Conservation (phyloP, 2,113 vertebrate genomes). For the Acrocephalus arundinaceus region DNA sequence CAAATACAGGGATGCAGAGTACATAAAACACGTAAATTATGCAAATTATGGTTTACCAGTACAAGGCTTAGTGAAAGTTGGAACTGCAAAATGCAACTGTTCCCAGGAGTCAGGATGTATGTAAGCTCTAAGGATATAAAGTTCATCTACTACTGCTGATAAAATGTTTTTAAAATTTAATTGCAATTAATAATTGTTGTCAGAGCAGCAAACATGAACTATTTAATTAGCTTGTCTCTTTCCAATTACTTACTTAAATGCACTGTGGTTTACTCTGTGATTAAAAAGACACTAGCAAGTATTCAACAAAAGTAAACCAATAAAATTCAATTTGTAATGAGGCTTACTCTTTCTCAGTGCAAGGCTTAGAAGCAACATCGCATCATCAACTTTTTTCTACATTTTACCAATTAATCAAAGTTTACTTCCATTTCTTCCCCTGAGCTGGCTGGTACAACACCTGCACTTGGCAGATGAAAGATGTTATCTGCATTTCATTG, state of each 20-base stretch:
- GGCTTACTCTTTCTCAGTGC: not conserved
- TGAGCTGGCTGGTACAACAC: not conserved
- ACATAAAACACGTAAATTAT: not conserved
- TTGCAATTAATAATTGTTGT: constrained; percentile 25
- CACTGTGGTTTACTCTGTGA: not conserved
- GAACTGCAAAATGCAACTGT: not conserved
- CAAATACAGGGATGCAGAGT: not conserved
- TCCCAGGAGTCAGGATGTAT: not conserved
- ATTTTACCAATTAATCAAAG: not conserved
- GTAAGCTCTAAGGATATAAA: not conserved
- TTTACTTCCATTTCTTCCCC: not conserved
- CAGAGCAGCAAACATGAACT: not conserved
- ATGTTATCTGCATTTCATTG: not conserved
- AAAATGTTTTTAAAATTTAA: not conserved
- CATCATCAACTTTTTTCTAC: not conserved
- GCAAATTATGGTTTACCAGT: not conserved
- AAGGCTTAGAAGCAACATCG: not conserved
- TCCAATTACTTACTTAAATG: not conserved
- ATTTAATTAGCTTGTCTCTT: constrained; percentile 6
- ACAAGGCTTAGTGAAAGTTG: not conserved
- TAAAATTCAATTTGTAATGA: not conserved
- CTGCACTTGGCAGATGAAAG: not conserved
- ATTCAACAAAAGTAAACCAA: not conserved
- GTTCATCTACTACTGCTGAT: not conserved
- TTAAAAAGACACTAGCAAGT: not conserved